These are phyloP conservation scores for Frankliniella fusca DNA, from an alignment of 2,888 invertebrate species.

Conservation along the genomic window DNA sequence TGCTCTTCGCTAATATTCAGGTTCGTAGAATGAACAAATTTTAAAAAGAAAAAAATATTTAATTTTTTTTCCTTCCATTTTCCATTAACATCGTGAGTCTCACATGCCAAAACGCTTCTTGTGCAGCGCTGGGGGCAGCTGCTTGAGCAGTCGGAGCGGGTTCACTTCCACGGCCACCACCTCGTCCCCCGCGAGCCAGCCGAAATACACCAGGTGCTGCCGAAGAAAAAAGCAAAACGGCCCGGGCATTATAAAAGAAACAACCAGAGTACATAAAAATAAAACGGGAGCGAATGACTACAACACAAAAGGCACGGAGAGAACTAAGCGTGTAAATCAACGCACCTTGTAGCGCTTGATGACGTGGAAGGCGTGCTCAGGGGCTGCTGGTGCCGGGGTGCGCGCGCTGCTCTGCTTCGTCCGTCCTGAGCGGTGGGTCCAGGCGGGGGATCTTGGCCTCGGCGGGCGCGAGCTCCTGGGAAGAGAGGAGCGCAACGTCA, in stretches of 20 bases:
- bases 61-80: no score
- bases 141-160: constrained; percentile 63
- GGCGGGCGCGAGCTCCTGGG: constrained; percentile 47
- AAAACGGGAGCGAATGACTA: constrained; percentile 37
- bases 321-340: background rate
- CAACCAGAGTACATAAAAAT: constrained; percentile 47
- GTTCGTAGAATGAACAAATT: no score
- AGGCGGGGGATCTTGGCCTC: constrained; percentile 48
- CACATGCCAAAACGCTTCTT: constrained; percentile 61
- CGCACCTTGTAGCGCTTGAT: constrained; percentile 55
- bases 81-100: constrained; percentile 25
- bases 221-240: constrained; percentile 42
- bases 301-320: constrained; percentile 19
- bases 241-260: no score
- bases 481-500: constrained; percentile 32
- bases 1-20: no score
- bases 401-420: constrained; percentile 44
- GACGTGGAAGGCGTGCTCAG: constrained; percentile 47
- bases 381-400: constrained; percentile 38
- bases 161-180: constrained; percentile 72
- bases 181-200: constrained; percentile 64
- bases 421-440: constrained; percentile 42
- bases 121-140: constrained; percentile 65
- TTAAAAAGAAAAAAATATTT: no score
- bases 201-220: constrained; percentile 71